Evolutionary conservation across 2,113 vertebrate genomes (phyloP), one percentile per base, ranked within the genome.

Genomic region (Myrmecophaga tridactyla): DNA sequence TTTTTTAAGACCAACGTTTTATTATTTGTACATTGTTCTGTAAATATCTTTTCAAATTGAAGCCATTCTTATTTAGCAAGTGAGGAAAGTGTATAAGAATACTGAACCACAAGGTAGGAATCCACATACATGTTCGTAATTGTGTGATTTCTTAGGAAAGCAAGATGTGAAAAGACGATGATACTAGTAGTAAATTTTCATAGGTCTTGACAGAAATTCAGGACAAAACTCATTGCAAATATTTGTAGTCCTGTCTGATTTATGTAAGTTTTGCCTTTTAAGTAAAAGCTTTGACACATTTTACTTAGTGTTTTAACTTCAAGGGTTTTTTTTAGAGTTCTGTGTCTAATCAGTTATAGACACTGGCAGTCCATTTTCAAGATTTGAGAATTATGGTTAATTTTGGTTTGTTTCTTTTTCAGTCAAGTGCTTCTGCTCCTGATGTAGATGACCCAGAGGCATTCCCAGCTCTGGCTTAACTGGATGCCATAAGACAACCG

Each of bases 371-470:
- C 21, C 51, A 21, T 70, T 82, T 94, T 77, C 27, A 82, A 31
- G 14, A 83, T 65, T 70, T 53, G 88, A 87, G 34, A 89, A 69
- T 75, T 60, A 56, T 58, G 48, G 60, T 25, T 97, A 90, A 80
- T 94, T 81, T 94, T 20, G 86, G 13, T 86, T 63, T 94, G 15
- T 98, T 96, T 97, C 83, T 97, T n/a, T 98, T 97, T 6, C 98
- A 99, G 99, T 99, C 99, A 34, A 99, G 99, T 96, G 99, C 98
- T 98, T 99, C 99, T 82, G 99, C 99, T 98, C 99, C 99, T 98
- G 99, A 99, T 77, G 99, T 99, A 98, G 99, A 99, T 94, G 99
- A 99, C 98, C 99, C 99, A 92, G 99, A 99, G 98, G 99, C 99
- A 98, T 99, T 99, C 98, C 99, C 99, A 97, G 99, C 99, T 97